phyloP scores from a whole-genome alignment of 2,797 vertebrate genomes.

The Aphelocoma californica region DNA sequence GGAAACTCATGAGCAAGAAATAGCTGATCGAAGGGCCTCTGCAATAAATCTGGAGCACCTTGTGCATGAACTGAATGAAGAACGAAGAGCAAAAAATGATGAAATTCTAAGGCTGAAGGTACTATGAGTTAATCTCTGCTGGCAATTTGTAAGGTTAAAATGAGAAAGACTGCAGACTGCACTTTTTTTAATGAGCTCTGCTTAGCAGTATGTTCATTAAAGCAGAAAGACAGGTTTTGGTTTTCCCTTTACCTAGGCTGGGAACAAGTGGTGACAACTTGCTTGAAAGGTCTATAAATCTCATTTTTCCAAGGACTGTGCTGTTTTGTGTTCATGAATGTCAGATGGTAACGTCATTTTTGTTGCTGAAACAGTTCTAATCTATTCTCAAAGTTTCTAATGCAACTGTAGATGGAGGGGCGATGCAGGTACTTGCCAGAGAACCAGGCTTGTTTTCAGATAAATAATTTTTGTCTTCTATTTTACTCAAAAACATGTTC shows the following conservation, averaged over 20 bases:
- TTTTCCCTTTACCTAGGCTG: background rate
- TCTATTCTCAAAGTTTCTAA: background rate
- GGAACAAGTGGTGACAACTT: background rate
- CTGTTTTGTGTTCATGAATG: background rate
- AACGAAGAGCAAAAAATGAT: slow-evolving; percentile 86
- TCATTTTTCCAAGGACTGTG: background rate
- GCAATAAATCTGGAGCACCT: slow-evolving; percentile 87
- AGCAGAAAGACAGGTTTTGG: background rate
- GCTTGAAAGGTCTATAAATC: background rate
- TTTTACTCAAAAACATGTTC: background rate
- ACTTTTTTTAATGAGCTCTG: background rate
- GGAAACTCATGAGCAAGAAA: slow-evolving; percentile 86
- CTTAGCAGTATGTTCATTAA: background rate
- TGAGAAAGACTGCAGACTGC: background rate
- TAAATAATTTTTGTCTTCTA: background rate
- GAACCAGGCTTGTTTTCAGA: background rate
- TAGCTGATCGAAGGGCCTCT: slow-evolving; percentile 85
- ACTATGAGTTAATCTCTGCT: background rate
- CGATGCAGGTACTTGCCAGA: background rate
- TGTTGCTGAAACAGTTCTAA: background rate
- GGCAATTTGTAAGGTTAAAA: background rate
- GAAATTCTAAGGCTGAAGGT: slow-evolving; percentile 93
- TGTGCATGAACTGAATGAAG: slow-evolving; percentile 85
- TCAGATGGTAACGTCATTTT: background rate
- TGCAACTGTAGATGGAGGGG: background rate